Evolutionary conservation across 2,113 vertebrate genomes (phyloP).

Genomic region (Indri indri): DNA sequence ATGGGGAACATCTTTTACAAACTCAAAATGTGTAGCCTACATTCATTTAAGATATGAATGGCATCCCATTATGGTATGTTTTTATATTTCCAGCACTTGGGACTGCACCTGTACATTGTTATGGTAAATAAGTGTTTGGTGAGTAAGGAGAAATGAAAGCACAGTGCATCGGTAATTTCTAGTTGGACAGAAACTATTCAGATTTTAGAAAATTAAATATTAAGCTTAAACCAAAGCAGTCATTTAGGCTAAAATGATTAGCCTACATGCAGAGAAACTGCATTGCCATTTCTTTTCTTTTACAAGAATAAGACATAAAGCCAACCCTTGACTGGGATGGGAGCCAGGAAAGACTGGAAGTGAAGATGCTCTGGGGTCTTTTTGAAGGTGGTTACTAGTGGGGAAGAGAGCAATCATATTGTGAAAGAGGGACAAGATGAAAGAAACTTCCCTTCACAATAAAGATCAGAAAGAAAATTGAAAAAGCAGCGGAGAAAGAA

Average conservation of each 20-base stretch:
- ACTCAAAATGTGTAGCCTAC: not conserved
- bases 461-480: slow-evolving; percentile 40
- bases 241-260: not conserved
- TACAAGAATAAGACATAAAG: not conserved
- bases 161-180: not conserved
- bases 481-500: slow-evolving; percentile 25
- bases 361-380: not conserved
- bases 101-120: not conserved
- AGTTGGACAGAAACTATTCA: not conserved
- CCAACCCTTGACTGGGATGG: not conserved
- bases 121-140: not conserved
- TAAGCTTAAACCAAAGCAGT: not conserved
- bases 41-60: slow-evolving; percentile 8
- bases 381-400: slow-evolving; percentile 23
- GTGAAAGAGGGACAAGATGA: not conserved
- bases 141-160: not conserved
- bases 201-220: not conserved
- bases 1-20: not conserved
- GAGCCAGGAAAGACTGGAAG: not conserved
- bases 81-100: not conserved
- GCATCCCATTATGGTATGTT: not conserved
- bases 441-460: slow-evolving; percentile 8
- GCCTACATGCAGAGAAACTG: not conserved
- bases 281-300: not conserved
- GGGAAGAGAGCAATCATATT: not conserved